Percentiles rank a stretch among this genome's conserved stretches.
Evolutionary conservation across 2,888 invertebrate species (phyloP).

Genomic region (Taphrorychus bicolor): DNA sequence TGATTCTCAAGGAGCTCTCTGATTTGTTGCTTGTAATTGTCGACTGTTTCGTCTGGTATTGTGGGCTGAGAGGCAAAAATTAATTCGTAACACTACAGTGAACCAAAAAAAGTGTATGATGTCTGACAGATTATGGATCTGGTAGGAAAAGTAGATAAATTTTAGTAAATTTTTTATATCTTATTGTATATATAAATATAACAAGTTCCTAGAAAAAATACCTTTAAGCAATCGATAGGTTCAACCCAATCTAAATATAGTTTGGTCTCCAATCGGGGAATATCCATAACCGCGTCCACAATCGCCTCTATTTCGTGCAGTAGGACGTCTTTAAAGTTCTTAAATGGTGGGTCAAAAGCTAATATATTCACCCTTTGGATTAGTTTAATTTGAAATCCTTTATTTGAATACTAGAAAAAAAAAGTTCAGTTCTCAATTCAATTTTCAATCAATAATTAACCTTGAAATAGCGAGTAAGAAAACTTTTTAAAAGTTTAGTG

Average conservation of each 20-base stretch:
- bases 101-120: no score
- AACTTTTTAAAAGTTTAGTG: no score
- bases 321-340: slow-evolving; percentile 75
- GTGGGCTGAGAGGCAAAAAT: slow-evolving; percentile 79
- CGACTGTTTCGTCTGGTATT: slow-evolving; percentile 74
- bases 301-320: slow-evolving; percentile 76
- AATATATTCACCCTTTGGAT: slow-evolving; percentile 67
- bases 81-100: no score
- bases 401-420: slow-evolving; percentile 67
- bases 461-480: no score
- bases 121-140: no score
- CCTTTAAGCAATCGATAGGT: slow-evolving; percentile 51
- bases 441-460: background rate
- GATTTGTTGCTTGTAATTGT: slow-evolving; percentile 68
- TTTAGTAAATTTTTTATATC: no score
- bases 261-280: slow-evolving; percentile 82
- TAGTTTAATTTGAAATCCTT: slow-evolving; percentile 72
- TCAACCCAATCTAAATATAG: slow-evolving; percentile 71
- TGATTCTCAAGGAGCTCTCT: slow-evolving; percentile 72
- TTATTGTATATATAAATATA: no score
- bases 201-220: no score
- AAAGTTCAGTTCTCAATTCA: background rate
- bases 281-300: slow-evolving; percentile 71
- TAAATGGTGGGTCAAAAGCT: slow-evolving; percentile 77
- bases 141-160: no score